Base-by-base conservation (phyloP, 2,888 invertebrate genomes). In the Syrista parreyssii region DNA sequence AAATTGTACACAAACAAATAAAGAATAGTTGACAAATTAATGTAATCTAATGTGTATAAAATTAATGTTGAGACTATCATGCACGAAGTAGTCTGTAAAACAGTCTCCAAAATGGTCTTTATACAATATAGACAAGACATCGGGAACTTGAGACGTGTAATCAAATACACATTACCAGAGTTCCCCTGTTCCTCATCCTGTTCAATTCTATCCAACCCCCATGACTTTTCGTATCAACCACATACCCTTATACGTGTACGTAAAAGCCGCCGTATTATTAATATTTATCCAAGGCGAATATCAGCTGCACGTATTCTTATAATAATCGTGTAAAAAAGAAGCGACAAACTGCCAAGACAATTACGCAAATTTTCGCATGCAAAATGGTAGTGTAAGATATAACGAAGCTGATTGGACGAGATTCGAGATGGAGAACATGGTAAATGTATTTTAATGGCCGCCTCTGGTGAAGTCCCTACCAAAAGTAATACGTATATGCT, bases 101-200 rank as follows among this genome's bases (percentile, higher is more conserved):
- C 30, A 32, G 30, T 83, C 78, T 79, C 84, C 82, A 85, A 87
- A 86, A 87, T 87, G 88, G 85, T 84, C 79, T 86, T 78, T 79
- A 79, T 76, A 75, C 79, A 81, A 72, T 76, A 12, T n/a, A 40
- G 15, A 40, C 40, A 40, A 15, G 15, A 40, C 40, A 40, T 40
- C 36, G 68, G 78, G 75, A 79, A 77, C 76, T 83, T 82, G 78
- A 76, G 82, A 79, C 82, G 85, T 85, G 87, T 89, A 90, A 90
- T 90, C 90, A 90, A 90, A 90, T 89, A 88, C 86, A 81, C 88
- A 89, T 90, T 90, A 89, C 87, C 86, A 80, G 83, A 82, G 82
- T 82, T 78, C 84, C 80, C 81, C 78, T 79, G 79, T 77, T 74
- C 77, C 75, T 68, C 78, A 75, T 79, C 74, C 79, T 34, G 9